Evolutionary conservation across 2,797 vertebrate species (phyloP).

Genomic region (Ctenopoma kingsleyae): DNA sequence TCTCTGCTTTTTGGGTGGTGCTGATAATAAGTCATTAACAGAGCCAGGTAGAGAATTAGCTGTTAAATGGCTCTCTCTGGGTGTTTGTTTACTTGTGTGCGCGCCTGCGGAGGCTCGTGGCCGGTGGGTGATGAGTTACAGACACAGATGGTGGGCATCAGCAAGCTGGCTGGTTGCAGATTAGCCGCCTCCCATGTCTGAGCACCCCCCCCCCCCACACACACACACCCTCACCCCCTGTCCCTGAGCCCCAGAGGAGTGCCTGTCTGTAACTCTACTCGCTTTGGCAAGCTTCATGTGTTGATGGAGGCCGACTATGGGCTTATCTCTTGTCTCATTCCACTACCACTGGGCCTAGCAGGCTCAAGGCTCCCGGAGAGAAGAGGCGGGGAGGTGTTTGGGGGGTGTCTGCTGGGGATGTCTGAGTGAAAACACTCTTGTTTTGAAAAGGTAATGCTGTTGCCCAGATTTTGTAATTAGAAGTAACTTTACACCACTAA

Average conservation of each 20-base stretch:
- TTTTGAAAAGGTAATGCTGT: slow-evolving; percentile 69
- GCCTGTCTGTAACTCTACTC: slow-evolving; percentile 83
- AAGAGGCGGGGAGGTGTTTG: slow-evolving; percentile 21
- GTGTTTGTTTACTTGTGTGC: slow-evolving; percentile 76
- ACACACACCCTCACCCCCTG: no score
- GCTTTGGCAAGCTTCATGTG: slow-evolving; percentile 77
- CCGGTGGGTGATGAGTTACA: slow-evolving; percentile 77
- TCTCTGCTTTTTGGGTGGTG: slow-evolving; percentile 37
- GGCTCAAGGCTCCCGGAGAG: slow-evolving; percentile 60
- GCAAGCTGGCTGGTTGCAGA: slow-evolving; percentile 75
- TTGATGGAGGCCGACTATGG: slow-evolving; percentile 81
- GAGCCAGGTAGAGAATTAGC: slow-evolving; percentile 61
- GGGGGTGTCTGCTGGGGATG: slow-evolving; percentile 41
- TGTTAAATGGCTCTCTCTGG: slow-evolving; percentile 53
- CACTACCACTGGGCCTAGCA: slow-evolving; percentile 60
- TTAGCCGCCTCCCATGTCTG: slow-evolving; percentile 77
- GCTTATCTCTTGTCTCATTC: slow-evolving; percentile 83
- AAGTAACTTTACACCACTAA: slow-evolving; percentile 49
- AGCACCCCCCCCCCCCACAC: slow-evolving; percentile 51
- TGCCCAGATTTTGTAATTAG: slow-evolving; percentile 65
- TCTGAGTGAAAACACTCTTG: slow-evolving; percentile 63
- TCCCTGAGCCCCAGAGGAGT: slow-evolving; percentile 74
- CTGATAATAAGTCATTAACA: slow-evolving; percentile 67
- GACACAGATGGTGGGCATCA: slow-evolving; percentile 86
- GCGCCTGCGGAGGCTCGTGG: slow-evolving; percentile 71